Conservation (phyloP, 1,140 invertebrate genomes). For the Venturia canescens region DNA sequence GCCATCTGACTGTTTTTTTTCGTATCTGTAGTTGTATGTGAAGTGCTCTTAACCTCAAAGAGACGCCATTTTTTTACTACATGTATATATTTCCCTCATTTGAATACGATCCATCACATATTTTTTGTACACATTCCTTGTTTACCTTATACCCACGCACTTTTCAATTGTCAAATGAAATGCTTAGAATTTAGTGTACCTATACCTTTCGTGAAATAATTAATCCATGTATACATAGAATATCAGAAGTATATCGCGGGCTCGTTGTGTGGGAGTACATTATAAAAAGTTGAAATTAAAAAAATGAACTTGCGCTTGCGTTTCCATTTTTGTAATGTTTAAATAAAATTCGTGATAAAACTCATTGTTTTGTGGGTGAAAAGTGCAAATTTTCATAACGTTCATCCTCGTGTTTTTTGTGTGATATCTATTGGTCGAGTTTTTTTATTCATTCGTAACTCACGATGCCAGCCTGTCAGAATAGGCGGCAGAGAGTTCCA, state of each 20-base stretch:
- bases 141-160: no score
- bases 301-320: background rate
- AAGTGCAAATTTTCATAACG: no score
- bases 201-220: background rate
- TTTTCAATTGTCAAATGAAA: background rate
- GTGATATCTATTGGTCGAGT: no score
- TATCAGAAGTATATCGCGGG: background rate
- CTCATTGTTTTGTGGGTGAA: background rate
- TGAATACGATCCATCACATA: constrained; percentile 13
- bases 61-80: constrained; percentile 3
- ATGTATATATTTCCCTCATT: background rate
- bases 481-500: background rate
- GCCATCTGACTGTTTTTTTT: background rate
- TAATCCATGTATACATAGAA: background rate
- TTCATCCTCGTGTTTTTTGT: no score
- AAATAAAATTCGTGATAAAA: no score
- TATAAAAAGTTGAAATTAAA: background rate
- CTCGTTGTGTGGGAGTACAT: background rate
- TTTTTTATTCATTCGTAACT: background rate
- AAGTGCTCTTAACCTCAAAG: background rate
- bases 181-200: background rate
- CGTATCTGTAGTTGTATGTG: no score
- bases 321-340: no score
- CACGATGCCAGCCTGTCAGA: background rate
- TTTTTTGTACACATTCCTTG: background rate